These are phyloP conservation scores for Alloplasta piceator DNA, from an alignment of 2,888 invertebrate species.

Conservation along the genomic window DNA sequence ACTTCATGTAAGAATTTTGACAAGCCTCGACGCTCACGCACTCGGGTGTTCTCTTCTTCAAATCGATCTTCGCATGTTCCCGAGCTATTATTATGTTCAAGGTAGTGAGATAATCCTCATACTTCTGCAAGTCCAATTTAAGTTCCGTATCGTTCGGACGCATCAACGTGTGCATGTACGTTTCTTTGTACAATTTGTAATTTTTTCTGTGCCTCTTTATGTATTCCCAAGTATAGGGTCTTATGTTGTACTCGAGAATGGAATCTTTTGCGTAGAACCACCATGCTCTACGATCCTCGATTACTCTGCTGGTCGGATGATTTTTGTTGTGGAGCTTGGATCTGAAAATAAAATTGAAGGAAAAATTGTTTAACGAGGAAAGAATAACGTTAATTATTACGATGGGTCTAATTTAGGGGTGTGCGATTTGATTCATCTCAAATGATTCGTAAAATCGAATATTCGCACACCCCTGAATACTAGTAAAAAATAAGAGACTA, in stretches of 20 bases:
- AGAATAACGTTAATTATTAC: too few relatives aligned
- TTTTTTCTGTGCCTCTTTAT: slow-evolving; percentile 88
- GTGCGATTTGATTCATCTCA: too few relatives aligned
- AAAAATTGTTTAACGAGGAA: too few relatives aligned
- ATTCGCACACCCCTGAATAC: too few relatives aligned
- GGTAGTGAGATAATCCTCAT: slow-evolving; percentile 90
- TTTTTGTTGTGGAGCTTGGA: slow-evolving; percentile 84
- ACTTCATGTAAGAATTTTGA: slow-evolving; percentile 79
- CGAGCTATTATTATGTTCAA: slow-evolving; percentile 91
- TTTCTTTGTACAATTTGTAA: slow-evolving; percentile 88
- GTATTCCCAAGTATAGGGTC: slow-evolving; percentile 90
- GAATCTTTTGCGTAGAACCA: slow-evolving; percentile 91
- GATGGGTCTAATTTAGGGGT: too few relatives aligned
- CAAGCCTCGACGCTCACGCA: slow-evolving; percentile 81
- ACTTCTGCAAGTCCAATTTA: slow-evolving; percentile 89
- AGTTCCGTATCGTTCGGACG: slow-evolving; percentile 90
- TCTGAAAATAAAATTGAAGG: slow-evolving; percentile 2
- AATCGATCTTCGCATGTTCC: slow-evolving; percentile 90
- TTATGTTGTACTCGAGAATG: slow-evolving; percentile 88
- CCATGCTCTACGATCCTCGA: slow-evolving; percentile 88
- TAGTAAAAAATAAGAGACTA: too few relatives aligned
- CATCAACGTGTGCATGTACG: slow-evolving; percentile 89
- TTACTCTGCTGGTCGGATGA: slow-evolving; percentile 85
- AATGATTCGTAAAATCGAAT: too few relatives aligned
- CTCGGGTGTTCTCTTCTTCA: slow-evolving; percentile 79